Conservation (phyloP, 2,113 vertebrate genomes). For the Bubalus kerabau region DNA sequence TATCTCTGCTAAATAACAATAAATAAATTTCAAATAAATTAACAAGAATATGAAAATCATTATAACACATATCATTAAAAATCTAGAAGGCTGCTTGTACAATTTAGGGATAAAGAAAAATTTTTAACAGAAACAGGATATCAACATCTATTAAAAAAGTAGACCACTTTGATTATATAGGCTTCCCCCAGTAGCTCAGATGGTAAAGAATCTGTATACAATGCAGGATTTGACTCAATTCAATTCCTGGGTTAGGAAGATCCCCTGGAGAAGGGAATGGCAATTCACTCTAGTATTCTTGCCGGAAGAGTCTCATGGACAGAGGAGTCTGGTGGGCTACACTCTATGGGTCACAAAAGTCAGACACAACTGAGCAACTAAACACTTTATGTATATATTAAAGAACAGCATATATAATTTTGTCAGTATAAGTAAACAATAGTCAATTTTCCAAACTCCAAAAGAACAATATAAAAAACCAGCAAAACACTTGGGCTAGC, state of each 20-base stretch:
- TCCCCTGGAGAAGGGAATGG: neutral
- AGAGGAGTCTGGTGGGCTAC: neutral
- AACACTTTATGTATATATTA: neutral
- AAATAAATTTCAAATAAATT: neutral
- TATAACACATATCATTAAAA: neutral
- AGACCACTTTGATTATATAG: neutral
- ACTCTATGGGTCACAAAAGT: neutral
- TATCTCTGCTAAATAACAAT: neutral
- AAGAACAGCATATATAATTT: neutral
- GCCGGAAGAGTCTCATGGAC: neutral
- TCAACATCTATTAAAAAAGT: neutral
- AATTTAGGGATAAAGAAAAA: neutral
- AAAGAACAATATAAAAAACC: neutral
- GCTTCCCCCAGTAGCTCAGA: neutral
- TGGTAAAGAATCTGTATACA: neutral
- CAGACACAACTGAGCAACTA: neutral
- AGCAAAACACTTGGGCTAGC: neutral
- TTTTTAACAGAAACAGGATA: neutral
- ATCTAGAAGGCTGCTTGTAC: neutral
- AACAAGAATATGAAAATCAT: neutral
- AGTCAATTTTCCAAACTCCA: neutral
- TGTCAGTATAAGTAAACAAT: neutral
- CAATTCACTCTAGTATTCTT: neutral
- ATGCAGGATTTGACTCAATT: neutral
- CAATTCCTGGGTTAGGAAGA: neutral